Evolutionary conservation across 2,113 vertebrate genomes (phyloP), one percentile per base, ranked within the genome.

Genomic region (Micromys minutus): DNA sequence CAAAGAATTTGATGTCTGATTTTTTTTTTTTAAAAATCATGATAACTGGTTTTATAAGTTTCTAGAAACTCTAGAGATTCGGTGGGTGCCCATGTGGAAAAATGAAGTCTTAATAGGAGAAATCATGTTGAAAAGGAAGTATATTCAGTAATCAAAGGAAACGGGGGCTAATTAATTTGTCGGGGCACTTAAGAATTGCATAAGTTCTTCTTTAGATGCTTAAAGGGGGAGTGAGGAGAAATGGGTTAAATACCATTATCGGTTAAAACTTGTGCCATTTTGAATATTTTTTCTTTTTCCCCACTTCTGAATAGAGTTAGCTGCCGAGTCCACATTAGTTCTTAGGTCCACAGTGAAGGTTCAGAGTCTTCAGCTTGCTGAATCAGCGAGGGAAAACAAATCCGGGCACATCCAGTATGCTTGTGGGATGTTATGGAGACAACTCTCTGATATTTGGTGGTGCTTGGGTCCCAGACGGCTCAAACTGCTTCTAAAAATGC

Each of bases 131-230:
- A 92, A 96, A 95, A 95, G 87, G 50, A 83, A 83, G 21, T 45
- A 13, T 91, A 76, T 80, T 96, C 29, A 90, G 31, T 89, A 90
- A 92, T 92, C 80, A 94, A 95, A 96, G 84, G 63, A 77, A 94
- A 96, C 90, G 8, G 12, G n/a, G n/a, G 31, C 34, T 72, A 31
- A n/a, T 65, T 7, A 22, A 47, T 75, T 75, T 47, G 47, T n/a
- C 63, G 50, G 65, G 15, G 1, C 52, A 90, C 39, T 45, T 88
- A 77, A 55, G 52, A 87, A 69, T 93, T n/a, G 31, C 22, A 42
- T 3, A 61, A 52, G 36, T 74, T 90, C 93, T 24, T 91, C 63
- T 89, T 92, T 57, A 79, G 69, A 75, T 71, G 7, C 67, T 90
- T 87, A 87, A 86, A 92, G 29, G 61, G 34, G n/a, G n/a, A n/a